Evolutionary conservation across 2,888 invertebrate genomes (phyloP).

Genomic region (Spilosoma lubricipeda): DNA sequence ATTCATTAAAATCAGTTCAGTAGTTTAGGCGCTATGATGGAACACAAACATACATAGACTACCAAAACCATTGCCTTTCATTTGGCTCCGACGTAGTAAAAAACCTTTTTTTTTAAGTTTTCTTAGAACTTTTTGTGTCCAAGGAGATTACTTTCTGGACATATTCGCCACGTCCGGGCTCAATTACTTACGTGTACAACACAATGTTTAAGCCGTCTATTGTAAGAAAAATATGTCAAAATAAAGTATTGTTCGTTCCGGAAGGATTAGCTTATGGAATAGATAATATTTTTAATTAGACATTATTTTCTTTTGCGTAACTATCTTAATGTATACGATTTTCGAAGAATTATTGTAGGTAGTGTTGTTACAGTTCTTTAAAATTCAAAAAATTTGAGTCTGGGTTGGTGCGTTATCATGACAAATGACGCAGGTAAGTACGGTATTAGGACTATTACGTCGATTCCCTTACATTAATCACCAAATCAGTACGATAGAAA

Average conservation of each 20-base stretch:
- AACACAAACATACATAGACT: too few species aligned
- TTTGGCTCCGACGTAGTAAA: background rate
- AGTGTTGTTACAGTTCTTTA: background rate
- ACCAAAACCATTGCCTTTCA: background rate
- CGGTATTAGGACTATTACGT: too few species aligned
- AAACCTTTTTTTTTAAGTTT: slow-evolving; percentile 28
- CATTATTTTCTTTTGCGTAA: slow-evolving; percentile 44
- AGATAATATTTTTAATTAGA: slow-evolving; percentile 45
- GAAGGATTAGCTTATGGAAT: slow-evolving; percentile 62
- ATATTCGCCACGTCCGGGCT: slow-evolving; percentile 75
- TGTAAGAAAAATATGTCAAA: slow-evolving; percentile 68
- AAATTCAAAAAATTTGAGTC: background rate
- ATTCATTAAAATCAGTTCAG: too few species aligned
- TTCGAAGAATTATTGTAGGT: slow-evolving; percentile 25
- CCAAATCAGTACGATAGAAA: too few species aligned
- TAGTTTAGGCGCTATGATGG: too few species aligned
- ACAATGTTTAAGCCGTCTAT: slow-evolving; percentile 57
- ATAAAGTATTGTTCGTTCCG: slow-evolving; percentile 73
- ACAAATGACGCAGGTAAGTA: background rate
- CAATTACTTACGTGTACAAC: slow-evolving; percentile 71
- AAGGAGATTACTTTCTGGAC: slow-evolving; percentile 51
- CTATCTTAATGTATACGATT: slow-evolving; percentile 19
- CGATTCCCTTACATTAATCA: too few species aligned
- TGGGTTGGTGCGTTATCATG: background rate
- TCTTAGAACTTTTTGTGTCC: slow-evolving; percentile 57